These are phyloP conservation scores for Isotomurus palustris DNA, from an alignment of 2,888 invertebrate species.

Conservation along the genomic window DNA sequence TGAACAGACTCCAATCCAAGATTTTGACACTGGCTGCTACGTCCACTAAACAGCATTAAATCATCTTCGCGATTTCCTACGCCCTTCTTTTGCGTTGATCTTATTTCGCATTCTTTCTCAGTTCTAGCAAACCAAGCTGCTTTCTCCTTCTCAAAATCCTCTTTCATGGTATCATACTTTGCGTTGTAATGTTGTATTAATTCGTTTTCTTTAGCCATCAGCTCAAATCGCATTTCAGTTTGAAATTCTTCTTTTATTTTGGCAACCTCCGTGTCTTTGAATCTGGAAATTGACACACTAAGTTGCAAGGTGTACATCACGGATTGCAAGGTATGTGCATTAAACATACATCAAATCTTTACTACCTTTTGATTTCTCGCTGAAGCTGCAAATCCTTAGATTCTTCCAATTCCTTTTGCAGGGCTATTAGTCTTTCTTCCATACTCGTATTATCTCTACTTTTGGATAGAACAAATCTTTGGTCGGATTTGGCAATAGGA, in stretches of 20 bases:
- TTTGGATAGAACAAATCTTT: neutral
- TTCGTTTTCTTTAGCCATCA: constrained; percentile 33
- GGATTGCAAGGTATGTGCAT: neutral
- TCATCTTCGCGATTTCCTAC: constrained; percentile 9
- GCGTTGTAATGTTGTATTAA: constrained; percentile 26
- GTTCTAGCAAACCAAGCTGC: constrained; percentile 23
- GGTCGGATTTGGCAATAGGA: too few relatives aligned
- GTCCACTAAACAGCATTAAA: too few relatives aligned
- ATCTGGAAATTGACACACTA: constrained; percentile 14
- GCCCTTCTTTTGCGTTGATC: constrained; percentile 19
- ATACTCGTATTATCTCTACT: neutral
- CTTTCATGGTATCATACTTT: constrained; percentile 19
- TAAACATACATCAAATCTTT: neutral
- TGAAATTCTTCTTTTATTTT: constrained; percentile 31
- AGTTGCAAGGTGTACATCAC: too few relatives aligned
- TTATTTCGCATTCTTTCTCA: constrained; percentile 20
- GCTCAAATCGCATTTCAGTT: constrained; percentile 21
- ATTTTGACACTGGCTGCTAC: too few relatives aligned
- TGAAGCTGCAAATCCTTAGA: constrained; percentile 20
- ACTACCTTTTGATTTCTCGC: constrained; percentile 22
- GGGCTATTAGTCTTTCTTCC: constrained; percentile 13
- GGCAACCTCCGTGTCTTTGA: constrained; percentile 23
- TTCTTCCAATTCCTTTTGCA: constrained; percentile 16
- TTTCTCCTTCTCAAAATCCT: constrained; percentile 27
- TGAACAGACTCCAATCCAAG: neutral